Conservation (phyloP, 2,113 vertebrate genomes). For the Planiliza haematocheilus region DNA sequence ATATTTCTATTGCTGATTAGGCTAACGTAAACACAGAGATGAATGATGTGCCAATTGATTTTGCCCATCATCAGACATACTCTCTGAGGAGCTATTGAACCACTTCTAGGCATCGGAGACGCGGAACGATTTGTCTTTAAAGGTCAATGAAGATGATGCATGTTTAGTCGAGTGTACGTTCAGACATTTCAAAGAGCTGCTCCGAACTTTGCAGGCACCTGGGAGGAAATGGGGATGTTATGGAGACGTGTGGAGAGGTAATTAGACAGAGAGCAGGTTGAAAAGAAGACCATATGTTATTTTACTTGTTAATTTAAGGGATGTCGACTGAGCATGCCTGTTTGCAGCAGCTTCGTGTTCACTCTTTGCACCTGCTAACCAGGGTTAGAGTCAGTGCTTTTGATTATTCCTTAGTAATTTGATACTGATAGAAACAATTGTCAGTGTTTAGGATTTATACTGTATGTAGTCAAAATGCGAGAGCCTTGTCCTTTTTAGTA, state of each 20-base stretch:
- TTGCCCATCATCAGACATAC: constrained; percentile 64
- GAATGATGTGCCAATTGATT: constrained; percentile 79
- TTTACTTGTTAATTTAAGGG: constrained; percentile 2
- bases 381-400: neutral
- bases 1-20: constrained; percentile 70
- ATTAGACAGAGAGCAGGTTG: neutral
- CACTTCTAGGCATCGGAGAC: constrained; percentile 23
- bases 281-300: constrained; percentile 3
- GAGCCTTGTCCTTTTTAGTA: too few species aligned
- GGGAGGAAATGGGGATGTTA: constrained; percentile 9
- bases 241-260: constrained; percentile 14
- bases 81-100: constrained; percentile 65
- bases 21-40: constrained; percentile 78
- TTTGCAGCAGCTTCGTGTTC: neutral
- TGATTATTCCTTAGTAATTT: neutral
- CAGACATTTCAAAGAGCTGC: constrained; percentile 33
- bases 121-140: constrained; percentile 63
- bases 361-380: constrained; percentile 2
- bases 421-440: too few species aligned
- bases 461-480: too few species aligned
- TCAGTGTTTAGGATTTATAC: too few species aligned
- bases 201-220: constrained; percentile 10
- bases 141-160: constrained; percentile 67
- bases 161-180: constrained; percentile 21
- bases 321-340: neutral